Evolutionary conservation across 2,113 vertebrate species (phyloP).

Genomic region (Aphelocoma coerulescens): DNA sequence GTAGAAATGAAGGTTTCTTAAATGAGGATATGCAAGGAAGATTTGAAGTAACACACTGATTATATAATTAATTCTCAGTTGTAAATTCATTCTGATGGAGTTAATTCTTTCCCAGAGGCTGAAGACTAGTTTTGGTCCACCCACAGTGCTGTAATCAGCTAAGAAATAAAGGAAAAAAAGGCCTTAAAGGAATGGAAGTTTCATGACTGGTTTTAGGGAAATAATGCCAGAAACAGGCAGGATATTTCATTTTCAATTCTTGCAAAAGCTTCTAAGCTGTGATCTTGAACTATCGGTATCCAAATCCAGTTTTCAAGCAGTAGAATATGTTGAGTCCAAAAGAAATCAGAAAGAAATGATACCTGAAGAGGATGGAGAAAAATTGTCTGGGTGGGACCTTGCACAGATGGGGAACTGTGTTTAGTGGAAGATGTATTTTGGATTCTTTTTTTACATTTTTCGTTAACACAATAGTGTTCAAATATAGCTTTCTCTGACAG

Average conservation of each 20-base stretch:
- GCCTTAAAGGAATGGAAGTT: not conserved
- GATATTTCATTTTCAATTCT: conserved; percentile 8
- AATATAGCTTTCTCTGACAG: not conserved
- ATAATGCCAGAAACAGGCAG: not conserved
- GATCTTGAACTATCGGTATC: not conserved
- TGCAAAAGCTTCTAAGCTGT: not conserved
- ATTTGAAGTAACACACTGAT: conserved; percentile 59
- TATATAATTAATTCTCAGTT: conserved; percentile 69
- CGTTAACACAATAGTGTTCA: not conserved
- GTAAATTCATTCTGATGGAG: conserved; percentile 64
- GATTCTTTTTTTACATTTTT: not conserved
- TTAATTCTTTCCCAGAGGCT: conserved; percentile 68
- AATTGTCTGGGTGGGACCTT: not conserved
- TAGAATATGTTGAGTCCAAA: not conserved
- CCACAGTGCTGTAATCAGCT: conserved; percentile 22
- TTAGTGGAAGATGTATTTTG: not conserved
- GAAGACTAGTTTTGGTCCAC: conserved; percentile 42
- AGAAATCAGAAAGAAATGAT: not conserved
- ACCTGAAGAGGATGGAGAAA: not conserved
- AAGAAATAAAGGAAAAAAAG: not conserved
- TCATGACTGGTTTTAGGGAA: not conserved
- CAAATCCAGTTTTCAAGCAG: not conserved
- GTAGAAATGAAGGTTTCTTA: conserved; percentile 29
- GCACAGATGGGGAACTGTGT: not conserved
- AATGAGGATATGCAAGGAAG: conserved; percentile 36